phyloP scores from a whole-genome alignment of 1,140 invertebrate genomes.

The Bombus fervidus region DNA sequence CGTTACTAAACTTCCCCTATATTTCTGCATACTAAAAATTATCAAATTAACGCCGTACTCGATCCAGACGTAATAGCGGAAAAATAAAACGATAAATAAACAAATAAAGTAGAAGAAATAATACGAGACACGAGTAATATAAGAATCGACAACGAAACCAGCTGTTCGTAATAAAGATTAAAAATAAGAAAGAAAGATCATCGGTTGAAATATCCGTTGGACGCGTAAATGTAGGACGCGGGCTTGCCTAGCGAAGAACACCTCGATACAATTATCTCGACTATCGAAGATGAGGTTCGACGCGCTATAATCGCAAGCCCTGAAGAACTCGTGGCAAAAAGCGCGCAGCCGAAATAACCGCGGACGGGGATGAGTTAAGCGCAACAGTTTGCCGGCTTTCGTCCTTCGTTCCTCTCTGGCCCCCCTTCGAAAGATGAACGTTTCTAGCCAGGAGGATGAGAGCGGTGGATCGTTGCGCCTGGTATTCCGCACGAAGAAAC shows the following conservation, averaged over 20 bases:
- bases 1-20: too few relatives aligned
- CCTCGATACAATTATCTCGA: not conserved
- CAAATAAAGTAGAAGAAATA: too few relatives aligned
- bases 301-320: not conserved
- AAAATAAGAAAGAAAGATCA: not conserved
- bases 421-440: slow-evolving; percentile 17
- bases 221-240: not conserved
- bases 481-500: not conserved
- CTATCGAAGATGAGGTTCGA: not conserved
- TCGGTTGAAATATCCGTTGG: not conserved
- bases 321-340: slow-evolving; percentile 31
- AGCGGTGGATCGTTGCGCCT: not conserved
- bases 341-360: slow-evolving; percentile 25
- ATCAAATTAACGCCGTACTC: too few relatives aligned
- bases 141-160: too few relatives aligned
- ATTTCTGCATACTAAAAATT: too few relatives aligned
- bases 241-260: not conserved
- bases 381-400: slow-evolving; percentile 61
- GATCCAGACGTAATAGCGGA: too few relatives aligned
- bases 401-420: slow-evolving; percentile 37
- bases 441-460: not conserved
- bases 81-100: too few relatives aligned
- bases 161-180: not conserved
- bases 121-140: too few relatives aligned
- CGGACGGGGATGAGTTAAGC: slow-evolving; percentile 1